phyloP scores from a whole-genome alignment of 2,113 vertebrate genomes.

The Sebastes fasciatus region DNA sequence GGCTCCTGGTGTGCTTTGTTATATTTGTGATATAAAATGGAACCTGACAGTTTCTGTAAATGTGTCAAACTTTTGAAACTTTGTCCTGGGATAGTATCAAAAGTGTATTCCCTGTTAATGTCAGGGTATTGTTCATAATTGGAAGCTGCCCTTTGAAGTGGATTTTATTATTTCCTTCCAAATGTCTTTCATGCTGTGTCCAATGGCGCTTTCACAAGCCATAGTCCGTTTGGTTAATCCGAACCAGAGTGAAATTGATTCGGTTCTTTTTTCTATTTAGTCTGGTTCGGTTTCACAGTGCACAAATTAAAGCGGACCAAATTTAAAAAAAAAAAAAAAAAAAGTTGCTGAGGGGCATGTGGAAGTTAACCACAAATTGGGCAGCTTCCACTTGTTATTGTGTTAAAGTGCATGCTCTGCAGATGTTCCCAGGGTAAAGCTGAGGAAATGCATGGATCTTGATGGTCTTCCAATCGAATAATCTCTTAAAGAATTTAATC shows the following conservation, averaged over 20 bases:
- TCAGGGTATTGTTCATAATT: background rate
- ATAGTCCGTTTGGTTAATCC: no score
- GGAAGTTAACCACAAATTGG: background rate
- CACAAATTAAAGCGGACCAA: no score
- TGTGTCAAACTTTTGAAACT: slow-evolving; percentile 1
- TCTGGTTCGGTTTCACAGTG: no score
- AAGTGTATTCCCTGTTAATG: background rate
- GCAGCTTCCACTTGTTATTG: slow-evolving; percentile 26
- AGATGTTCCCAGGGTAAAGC: background rate
- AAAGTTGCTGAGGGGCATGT: background rate
- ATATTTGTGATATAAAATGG: background rate
- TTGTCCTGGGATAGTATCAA: background rate
- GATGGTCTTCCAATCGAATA: background rate
- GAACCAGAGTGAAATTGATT: no score
- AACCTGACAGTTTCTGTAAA: slow-evolving; percentile 3
- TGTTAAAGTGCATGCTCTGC: slow-evolving; percentile 25
- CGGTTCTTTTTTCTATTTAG: no score
- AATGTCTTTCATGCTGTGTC: background rate
- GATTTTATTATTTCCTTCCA: background rate
- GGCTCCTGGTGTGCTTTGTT: background rate
- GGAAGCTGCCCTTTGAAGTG: slow-evolving; percentile 18
- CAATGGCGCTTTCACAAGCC: no score
- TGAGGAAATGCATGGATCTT: slow-evolving; percentile 42
- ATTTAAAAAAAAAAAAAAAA: no score
- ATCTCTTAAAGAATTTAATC: background rate